phyloP scores from a whole-genome alignment of 2,888 invertebrate genomes.

The Ophioninae sp. region DNA sequence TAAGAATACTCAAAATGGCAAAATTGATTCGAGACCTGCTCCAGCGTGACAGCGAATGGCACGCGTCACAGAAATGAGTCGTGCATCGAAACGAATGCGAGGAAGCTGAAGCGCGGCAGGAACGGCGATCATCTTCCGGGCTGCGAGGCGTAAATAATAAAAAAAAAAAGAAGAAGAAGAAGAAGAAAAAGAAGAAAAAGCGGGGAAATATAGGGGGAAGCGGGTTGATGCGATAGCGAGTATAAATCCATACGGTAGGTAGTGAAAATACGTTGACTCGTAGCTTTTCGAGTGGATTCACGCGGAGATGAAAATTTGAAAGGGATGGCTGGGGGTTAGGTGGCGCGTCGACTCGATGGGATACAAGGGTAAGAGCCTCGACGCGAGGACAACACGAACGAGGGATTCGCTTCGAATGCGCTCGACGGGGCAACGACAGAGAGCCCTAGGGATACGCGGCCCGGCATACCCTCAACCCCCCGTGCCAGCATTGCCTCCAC shows the following conservation, averaged over 20 bases:
- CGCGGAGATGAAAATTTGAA: constrained; percentile 55
- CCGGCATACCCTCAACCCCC: constrained; percentile 3
- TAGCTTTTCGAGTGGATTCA: constrained; percentile 54
- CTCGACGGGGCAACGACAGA: constrained; percentile 61
- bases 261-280: constrained; percentile 36
- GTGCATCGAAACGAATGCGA: constrained; percentile 40
- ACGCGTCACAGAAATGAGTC: constrained; percentile 67
- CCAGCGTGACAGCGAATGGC: neutral
- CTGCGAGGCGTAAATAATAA: constrained; percentile 59
- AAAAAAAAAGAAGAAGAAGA: constrained; percentile 39
- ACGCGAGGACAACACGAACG: constrained; percentile 23
- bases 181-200: constrained; percentile 21
- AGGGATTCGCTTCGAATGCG: constrained; percentile 58
- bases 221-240: constrained; percentile 9
- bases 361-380: constrained; percentile 13
- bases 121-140: constrained; percentile 59
- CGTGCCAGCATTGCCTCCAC: neutral
- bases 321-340: constrained; percentile 46
- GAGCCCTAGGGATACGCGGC: constrained; percentile 42
- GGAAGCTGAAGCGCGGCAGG: neutral
- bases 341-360: constrained; percentile 23
- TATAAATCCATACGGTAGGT: constrained; percentile 6
- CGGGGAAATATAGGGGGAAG: neutral
- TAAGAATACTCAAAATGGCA: too few species aligned
- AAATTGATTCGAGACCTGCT: too few species aligned